Evolutionary conservation across 2,888 invertebrate species (phyloP), one percentile per base, ranked within the genome.

Genomic region (Galerucella pusilla): DNA sequence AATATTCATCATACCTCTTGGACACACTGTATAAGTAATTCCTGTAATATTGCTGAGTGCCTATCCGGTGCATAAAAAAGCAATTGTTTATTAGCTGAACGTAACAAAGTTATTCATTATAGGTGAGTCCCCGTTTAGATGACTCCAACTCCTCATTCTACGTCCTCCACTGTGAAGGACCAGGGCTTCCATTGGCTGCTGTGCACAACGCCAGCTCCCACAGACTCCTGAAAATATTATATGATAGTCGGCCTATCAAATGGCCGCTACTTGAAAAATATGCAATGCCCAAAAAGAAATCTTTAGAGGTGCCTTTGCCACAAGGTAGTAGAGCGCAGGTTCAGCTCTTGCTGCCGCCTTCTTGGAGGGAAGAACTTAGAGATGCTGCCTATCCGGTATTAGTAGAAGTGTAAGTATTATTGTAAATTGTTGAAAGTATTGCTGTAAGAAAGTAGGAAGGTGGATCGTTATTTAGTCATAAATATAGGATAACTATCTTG

Each of bases 131-230:
- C 57, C 84, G 82, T 73, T 80, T 82, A 2, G 76, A 76, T 69
- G 82, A 83, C 59, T 79, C 80, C 35, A 85, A 82, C 73, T 83
- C 85, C 66, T 81, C 85, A 42, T 87, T 82, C 85, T 96, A 96
- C 87, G 96, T 96, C 81, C 90, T 97, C 81, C 93, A 95, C 85
- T 98, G 98, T 88, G 93, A 94, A 83, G 97, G 97, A n/a, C 97
- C 97, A 61, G 96, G 95, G 76, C 91, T 97, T 79, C 97, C 97
- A 76, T 90, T 95, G 82, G 94, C 94, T 64, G 95, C 92, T 35
- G 91, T 95, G 80, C 95, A 96, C 87, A 91, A 92, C 80, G 92
- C 93, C 83, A 90, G 90, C 83, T 93, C 92, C 66, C 94, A 95
- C 88, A 93, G 93, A 86, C 90, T 95, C 88, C 90, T 94, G 80